phyloP scores from a whole-genome alignment of 1,140 invertebrate species.

The Pygmarrhopalites habei region DNA sequence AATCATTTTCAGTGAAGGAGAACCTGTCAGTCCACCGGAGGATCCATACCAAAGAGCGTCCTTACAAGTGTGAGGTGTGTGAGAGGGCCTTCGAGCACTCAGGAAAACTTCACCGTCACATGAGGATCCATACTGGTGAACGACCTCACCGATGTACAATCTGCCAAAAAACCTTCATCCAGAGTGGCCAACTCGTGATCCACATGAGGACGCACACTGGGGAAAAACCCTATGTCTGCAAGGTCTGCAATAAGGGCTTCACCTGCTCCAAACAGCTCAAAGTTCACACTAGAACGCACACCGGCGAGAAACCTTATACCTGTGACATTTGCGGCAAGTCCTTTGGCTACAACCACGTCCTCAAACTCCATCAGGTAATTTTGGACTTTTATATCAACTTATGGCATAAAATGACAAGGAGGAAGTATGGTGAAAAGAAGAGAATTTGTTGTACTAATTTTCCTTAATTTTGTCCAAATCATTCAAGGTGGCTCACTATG shows the following conservation, averaged over 20 bases:
- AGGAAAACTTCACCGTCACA: conserved; percentile 79
- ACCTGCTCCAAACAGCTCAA: conserved; percentile 85
- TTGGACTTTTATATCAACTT: not conserved
- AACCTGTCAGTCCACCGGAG: conserved; percentile 84
- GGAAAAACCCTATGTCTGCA: conserved; percentile 84
- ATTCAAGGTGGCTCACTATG: conserved; percentile 75
- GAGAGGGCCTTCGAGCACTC: conserved; percentile 85
- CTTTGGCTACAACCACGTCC: conserved; percentile 79
- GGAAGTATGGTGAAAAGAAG: not conserved
- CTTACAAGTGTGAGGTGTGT: conserved; percentile 82
- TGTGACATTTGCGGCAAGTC: conserved; percentile 73
- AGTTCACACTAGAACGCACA: conserved; percentile 76
- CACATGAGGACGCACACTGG: conserved; percentile 76
- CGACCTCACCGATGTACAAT: conserved; percentile 72
- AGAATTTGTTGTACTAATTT: not conserved
- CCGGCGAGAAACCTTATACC: conserved; percentile 67
- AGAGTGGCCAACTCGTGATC: conserved; percentile 64
- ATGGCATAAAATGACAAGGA: not conserved
- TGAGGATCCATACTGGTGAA: conserved; percentile 77
- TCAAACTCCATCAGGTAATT: conserved; percentile 61
- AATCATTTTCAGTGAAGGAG: conserved; percentile 85
- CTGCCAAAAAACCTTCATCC: conserved; percentile 81
- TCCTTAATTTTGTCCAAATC: not conserved
- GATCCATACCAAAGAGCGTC: conserved; percentile 73
- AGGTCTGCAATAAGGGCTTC: conserved; percentile 57